Evolutionary conservation across 2,113 vertebrate genomes (phyloP).

Genomic region (Antechinus stuartii): DNA sequence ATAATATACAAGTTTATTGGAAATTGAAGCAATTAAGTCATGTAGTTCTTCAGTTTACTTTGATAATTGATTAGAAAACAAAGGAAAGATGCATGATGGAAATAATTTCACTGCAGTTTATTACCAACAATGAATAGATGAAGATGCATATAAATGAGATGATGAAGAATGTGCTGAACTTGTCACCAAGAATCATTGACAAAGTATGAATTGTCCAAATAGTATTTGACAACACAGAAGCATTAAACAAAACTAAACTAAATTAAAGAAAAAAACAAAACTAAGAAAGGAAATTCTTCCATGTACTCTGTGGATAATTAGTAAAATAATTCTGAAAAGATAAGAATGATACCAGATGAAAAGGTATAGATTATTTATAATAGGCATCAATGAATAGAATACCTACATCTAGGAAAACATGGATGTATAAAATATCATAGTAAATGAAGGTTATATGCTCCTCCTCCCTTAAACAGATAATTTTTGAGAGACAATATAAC

Average conservation of each 20-base stretch:
- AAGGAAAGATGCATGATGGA: background rate
- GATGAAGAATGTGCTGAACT: background rate
- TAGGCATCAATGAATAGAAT: background rate
- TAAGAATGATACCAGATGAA: background rate
- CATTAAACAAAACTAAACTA: background rate
- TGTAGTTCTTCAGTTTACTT: slow-evolving; percentile 41
- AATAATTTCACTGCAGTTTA: background rate
- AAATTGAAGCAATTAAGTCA: slow-evolving; percentile 47
- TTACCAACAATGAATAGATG: background rate
- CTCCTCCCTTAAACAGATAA: slow-evolving; percentile 13
- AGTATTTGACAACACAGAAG: background rate
- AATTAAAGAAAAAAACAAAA: background rate
- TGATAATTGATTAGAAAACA: background rate
- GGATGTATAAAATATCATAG: background rate
- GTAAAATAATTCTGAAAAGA: background rate
- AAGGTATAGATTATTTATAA: background rate
- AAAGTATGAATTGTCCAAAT: background rate
- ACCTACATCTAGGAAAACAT: background rate
- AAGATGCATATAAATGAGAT: background rate
- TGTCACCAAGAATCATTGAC: background rate
- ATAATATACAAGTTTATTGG: slow-evolving; percentile 56
- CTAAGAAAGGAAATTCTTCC: background rate
- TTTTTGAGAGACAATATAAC: slow-evolving; percentile 46
- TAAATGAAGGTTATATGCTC: background rate
- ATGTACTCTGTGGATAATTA: background rate